These are phyloP conservation scores for Nixonia krombeini DNA, from an alignment of 1,140 invertebrate species.

Conservation along the genomic window DNA sequence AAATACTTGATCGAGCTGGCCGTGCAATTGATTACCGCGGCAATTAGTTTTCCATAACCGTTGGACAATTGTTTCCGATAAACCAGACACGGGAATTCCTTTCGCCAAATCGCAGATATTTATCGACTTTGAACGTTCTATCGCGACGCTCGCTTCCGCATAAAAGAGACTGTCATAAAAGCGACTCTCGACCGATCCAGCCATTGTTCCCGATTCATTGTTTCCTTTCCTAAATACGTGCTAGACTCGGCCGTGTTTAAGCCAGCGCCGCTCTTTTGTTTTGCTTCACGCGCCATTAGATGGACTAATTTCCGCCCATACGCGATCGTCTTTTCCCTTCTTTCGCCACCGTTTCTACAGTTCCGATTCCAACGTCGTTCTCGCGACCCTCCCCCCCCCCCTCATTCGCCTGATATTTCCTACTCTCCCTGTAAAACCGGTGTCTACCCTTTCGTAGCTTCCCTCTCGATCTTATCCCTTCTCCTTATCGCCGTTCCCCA, in stretches of 20 bases:
- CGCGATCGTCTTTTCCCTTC: slow-evolving; percentile 68
- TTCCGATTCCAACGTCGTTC: slow-evolving; percentile 23
- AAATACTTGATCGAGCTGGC: too few relatives aligned
- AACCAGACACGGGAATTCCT: not conserved
- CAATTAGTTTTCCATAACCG: too few relatives aligned
- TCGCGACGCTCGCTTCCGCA: slow-evolving; percentile 45
- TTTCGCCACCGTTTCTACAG: slow-evolving; percentile 54
- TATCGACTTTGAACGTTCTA: slow-evolving; percentile 45
- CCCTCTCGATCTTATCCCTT: not conserved
- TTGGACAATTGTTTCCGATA: too few relatives aligned
- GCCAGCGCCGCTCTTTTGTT: slow-evolving; percentile 63
- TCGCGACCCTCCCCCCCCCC: slow-evolving; percentile 7
- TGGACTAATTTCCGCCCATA: slow-evolving; percentile 69
- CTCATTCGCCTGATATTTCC: slow-evolving; percentile 6
- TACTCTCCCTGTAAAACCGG: too few relatives aligned
- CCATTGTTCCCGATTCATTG: slow-evolving; percentile 51
- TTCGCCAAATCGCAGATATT: slow-evolving; percentile 25
- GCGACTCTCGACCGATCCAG: slow-evolving; percentile 40
- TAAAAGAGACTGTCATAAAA: slow-evolving; percentile 46
- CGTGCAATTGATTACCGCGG: too few relatives aligned
- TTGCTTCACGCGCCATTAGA: slow-evolving; percentile 70
- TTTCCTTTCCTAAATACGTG: slow-evolving; percentile 49
- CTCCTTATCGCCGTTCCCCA: too few relatives aligned
- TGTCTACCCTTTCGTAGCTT: slow-evolving; percentile 6
- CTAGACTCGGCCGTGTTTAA: slow-evolving; percentile 62